These are phyloP conservation scores for Paraplagusia blochii DNA, from an alignment of 2,113 vertebrate genomes.

Conservation along the genomic window DNA sequence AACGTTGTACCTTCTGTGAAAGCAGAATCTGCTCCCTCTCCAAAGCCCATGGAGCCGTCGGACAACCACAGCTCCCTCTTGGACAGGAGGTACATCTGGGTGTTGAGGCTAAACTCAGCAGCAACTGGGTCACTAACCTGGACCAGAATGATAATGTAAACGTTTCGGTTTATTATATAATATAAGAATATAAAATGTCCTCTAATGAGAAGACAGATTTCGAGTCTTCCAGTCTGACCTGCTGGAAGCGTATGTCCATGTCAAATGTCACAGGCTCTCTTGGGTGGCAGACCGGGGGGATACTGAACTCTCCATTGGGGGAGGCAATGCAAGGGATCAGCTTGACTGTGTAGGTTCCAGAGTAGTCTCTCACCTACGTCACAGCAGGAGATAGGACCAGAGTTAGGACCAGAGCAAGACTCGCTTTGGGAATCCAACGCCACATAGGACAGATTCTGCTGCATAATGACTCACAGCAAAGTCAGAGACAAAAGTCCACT, in stretches of 20 bases:
- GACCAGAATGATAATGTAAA: not conserved
- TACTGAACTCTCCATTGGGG: conserved; percentile 71
- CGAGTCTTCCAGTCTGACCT: conserved; percentile 64
- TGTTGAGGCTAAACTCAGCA: conserved; percentile 84
- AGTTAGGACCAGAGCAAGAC: not conserved
- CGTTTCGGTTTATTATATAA: not conserved
- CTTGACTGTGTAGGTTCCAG: conserved; percentile 78
- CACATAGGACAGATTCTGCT: not conserved
- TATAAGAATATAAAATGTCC: not conserved
- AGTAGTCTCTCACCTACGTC: conserved; percentile 77
- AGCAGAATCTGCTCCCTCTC: conserved; percentile 77
- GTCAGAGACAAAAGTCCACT: conserved; percentile 79
- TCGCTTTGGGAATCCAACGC: not conserved
- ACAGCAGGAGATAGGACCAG: not conserved
- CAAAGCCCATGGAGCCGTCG: conserved; percentile 83
- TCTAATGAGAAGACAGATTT: not conserved
- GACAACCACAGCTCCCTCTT: conserved; percentile 82
- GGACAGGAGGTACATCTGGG: conserved; percentile 82
- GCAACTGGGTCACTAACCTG: conserved; percentile 84
- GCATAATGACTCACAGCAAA: conserved; percentile 72
- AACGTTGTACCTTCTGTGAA: conserved; percentile 79
- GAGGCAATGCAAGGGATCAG: conserved; percentile 73
- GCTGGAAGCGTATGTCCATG: conserved; percentile 84
- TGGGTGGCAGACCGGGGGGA: conserved; percentile 77
- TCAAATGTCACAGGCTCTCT: conserved; percentile 79